A percentile compares a stretch with the other conserved stretches of the same genome.
Conservation (phyloP, 2,888 invertebrate species). For the Heliconius ismenius region DNA sequence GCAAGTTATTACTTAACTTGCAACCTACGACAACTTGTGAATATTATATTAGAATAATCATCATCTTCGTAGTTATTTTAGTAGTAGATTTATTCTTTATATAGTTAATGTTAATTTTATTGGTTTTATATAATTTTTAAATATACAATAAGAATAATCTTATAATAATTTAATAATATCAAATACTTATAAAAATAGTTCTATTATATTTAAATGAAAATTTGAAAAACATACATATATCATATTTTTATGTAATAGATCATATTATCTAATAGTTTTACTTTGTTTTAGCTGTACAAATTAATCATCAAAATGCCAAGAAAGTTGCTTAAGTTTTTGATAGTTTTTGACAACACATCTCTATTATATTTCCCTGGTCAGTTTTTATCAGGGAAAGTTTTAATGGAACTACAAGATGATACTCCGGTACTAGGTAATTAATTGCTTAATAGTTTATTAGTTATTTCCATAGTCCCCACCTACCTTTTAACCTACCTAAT, state of each 20-base stretch:
- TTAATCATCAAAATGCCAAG: conserved; percentile 85
- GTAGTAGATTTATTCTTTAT: not conserved
- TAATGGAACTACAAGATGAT: conserved; percentile 96
- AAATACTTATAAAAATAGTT: not conserved
- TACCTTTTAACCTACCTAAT: too few species aligned
- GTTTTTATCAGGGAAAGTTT: conserved; percentile 94
- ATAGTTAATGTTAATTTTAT: not conserved
- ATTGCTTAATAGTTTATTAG: not conserved
- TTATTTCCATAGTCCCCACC: conserved; percentile 3
- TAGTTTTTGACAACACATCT: conserved; percentile 96
- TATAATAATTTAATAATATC: not conserved
- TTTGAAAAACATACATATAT: too few species aligned
- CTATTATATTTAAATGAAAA: not conserved
- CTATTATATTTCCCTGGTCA: conserved; percentile 96
- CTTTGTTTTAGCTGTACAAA: not conserved
- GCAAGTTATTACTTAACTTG: conserved; percentile 70
- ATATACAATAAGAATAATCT: not conserved
- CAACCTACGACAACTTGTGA: conserved; percentile 57
- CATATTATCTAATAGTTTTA: not conserved
- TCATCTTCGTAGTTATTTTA: conserved; percentile 32
- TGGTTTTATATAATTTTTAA: not conserved
- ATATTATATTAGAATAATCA: conserved; percentile 39
- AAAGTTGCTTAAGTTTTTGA: conserved; percentile 94
- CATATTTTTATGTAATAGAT: too few species aligned
- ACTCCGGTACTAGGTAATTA: conserved; percentile 91